Evolutionary conservation across 2,113 vertebrate genomes (phyloP).

Genomic region (Morone saxatilis): DNA sequence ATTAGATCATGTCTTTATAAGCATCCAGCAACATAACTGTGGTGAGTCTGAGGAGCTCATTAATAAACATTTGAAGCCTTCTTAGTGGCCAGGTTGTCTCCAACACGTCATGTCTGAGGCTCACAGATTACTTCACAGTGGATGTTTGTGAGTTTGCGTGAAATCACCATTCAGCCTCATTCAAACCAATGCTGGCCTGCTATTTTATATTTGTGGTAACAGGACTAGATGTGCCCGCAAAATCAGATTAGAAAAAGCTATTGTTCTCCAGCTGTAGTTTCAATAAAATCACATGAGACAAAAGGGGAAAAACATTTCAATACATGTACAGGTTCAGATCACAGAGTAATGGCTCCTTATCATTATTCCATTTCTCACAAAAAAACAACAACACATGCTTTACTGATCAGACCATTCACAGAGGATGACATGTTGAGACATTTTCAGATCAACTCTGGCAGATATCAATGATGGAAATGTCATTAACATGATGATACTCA

Average conservation of each 20-base stretch:
- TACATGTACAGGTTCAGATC: conserved; percentile 2
- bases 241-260: background rate
- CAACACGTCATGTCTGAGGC: conserved; percentile 72
- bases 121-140: conserved; percentile 46
- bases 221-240: background rate
- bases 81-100: conserved; percentile 54
- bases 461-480: background rate
- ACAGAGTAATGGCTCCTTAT: conserved; percentile 29
- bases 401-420: conserved; percentile 13
- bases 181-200: conserved; percentile 34
- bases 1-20: conserved; percentile 79
- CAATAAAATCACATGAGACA: conserved; percentile 3
- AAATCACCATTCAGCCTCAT: conserved; percentile 28
- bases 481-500: background rate
- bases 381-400: conserved; percentile 40
- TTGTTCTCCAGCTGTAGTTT: conserved; percentile 27
- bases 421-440: background rate
- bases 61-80: conserved; percentile 72
- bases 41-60: conserved; percentile 71
- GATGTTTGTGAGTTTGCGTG: conserved; percentile 59
- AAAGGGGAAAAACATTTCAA: conserved; percentile 9
- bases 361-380: conserved; percentile 15
- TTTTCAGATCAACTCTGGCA: background rate
- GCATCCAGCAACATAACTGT: conserved; percentile 71
- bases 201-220: conserved; percentile 54